phyloP scores from a whole-genome alignment of 2,113 vertebrate genomes.

The Anhinga anhinga region DNA sequence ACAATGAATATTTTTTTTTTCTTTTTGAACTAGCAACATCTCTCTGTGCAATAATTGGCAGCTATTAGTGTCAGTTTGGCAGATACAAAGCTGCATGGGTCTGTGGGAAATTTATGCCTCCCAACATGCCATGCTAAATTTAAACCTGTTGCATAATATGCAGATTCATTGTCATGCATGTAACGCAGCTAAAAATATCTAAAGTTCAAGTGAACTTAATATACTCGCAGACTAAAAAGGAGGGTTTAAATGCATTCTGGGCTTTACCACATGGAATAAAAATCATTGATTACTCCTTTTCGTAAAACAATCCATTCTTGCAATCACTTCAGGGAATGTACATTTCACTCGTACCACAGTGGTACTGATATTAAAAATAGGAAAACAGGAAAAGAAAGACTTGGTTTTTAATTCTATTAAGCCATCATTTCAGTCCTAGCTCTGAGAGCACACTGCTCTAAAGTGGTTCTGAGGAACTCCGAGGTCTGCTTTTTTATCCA shows the following conservation, averaged over 20 bases:
- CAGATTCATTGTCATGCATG: conserved; percentile 25
- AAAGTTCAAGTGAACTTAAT: conserved; percentile 5
- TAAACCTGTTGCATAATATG: conserved; percentile 54
- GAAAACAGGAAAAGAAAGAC: neutral
- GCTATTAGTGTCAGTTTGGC: conserved; percentile 9
- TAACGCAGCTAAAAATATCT: conserved; percentile 29
- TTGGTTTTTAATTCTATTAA: neutral
- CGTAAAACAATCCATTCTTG: neutral
- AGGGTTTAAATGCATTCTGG: neutral
- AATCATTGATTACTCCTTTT: neutral
- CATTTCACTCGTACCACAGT: neutral
- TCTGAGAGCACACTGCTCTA: neutral
- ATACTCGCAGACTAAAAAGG: neutral
- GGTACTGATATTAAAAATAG: neutral
- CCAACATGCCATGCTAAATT: conserved; percentile 28
- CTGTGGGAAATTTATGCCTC: conserved; percentile 37
- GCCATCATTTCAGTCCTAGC: neutral
- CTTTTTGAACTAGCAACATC: neutral
- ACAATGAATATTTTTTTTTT: neutral
- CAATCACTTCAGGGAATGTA: neutral
- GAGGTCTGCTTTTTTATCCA: neutral
- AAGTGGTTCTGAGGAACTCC: neutral
- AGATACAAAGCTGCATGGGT: neutral
- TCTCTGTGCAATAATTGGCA: conserved; percentile 23
- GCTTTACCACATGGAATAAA: neutral